phyloP scores from a whole-genome alignment of 2,113 vertebrate genomes.

The Dipodomys spectabilis region DNA sequence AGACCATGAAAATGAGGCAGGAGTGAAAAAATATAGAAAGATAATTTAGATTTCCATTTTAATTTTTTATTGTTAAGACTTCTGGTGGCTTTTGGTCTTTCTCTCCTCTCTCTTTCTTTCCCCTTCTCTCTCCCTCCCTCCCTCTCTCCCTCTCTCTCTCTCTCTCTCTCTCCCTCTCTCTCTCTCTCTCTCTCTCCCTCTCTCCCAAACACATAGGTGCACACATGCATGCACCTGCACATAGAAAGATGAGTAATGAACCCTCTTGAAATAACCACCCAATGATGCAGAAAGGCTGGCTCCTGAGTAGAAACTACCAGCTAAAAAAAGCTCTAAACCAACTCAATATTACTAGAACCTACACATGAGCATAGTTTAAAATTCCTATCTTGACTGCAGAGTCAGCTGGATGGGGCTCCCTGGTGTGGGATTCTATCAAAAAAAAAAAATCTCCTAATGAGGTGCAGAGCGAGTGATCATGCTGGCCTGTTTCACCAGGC shows the following conservation, averaged over 20 bases:
- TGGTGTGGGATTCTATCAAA: neutral
- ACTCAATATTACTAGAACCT: constrained; percentile 19
- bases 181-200: too few relatives aligned
- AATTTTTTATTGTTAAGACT: constrained; percentile 3
- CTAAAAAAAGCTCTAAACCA: constrained; percentile 23
- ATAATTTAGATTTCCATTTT: neutral
- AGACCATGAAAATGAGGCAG: neutral
- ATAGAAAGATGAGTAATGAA: neutral
- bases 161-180: neutral
- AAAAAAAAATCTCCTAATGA: constrained; percentile 38
- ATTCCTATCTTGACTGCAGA: neutral
- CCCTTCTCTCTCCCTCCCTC: too few relatives aligned
- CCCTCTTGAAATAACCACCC: constrained; percentile 16
- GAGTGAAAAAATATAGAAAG: neutral
- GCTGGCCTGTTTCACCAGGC: neutral
- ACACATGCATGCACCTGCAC: neutral
- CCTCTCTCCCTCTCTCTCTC: too few relatives aligned
- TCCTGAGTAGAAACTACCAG: neutral
- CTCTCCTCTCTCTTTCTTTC: too few relatives aligned
- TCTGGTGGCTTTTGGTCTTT: neutral
- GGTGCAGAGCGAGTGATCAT: neutral
- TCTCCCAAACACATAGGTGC: neutral
- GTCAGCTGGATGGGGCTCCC: neutral
- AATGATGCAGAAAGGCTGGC: constrained; percentile 4
- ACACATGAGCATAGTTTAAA: neutral